Base-by-base conservation (phyloP, 1,140 invertebrate species). In the Trichonephila clavipes region DNA sequence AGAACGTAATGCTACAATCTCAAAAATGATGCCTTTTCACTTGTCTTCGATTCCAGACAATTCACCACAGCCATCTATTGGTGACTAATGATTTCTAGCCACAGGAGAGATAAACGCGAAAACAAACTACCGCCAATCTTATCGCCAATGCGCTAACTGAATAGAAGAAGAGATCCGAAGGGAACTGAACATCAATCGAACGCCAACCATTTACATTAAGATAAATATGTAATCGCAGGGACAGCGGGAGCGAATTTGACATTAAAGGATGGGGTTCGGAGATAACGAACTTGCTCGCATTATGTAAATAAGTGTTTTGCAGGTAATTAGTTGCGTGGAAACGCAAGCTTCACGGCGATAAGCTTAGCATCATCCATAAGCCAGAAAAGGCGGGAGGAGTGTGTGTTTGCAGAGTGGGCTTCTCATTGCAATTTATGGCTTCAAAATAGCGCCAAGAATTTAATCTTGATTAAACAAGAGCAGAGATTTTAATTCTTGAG, bases 221-320 rank as follows among this genome's bases (percentile, higher is more conserved):
- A 89, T 72, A 89, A 66, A 89, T 72, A 69, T 89, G 62, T 59
- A 92, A 64, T 85, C 90, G 77, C 51, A 61, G 62, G 77, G 72
- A n/a, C 34, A 64, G 51, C 72, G n/a, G 16, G 81, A 24, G 62
- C 14, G 44, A 51, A 34, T 61, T 34, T 85, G 81, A 81, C 89
- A 69, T 83, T 92, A 81, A 92, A 62, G 90, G 90, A 92, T 92
- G 77, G 34, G 58, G 83, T 28, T 24, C 81, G 18, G 81, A 24
- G 90, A 92, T 92, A 92, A 92, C 72, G 62, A 81, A 92, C 81
- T 92, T 61, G 51, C 5, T 51, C 51, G 83, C 83, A 85, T 85
- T 85, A 85, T 85, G 82, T 92, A 92, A 85, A 92, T 92, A 85
- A 82, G 90, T 85, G 81, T 92, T 92, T 85, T 40, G 59, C 82